A percentile compares a stretch with the other conserved stretches of the same genome.
Evolutionary conservation across 2,113 vertebrate genomes (phyloP).

Genomic region (Emydocephalus ijimae): DNA sequence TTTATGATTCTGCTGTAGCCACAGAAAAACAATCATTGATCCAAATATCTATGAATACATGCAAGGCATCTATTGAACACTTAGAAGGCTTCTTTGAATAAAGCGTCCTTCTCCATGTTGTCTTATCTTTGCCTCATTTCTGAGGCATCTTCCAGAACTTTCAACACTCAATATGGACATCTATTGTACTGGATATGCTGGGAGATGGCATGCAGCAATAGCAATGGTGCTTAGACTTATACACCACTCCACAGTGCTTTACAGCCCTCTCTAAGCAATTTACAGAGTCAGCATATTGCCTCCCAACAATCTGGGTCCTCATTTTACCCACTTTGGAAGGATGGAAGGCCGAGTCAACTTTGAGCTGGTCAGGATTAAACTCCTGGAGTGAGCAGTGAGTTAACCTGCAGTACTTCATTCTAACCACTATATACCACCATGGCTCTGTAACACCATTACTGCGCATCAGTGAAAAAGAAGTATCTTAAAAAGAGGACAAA

Average conservation of each 20-base stretch:
- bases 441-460: neutral
- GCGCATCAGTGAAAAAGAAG: neutral
- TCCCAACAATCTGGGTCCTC: no score
- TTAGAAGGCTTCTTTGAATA: neutral
- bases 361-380: no score
- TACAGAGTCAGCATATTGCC: no score
- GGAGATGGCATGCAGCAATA: neutral
- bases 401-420: no score
- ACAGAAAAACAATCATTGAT: slow-evolving; percentile 6
- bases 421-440: no score
- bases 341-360: no score
- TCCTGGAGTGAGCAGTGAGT: no score
- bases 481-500: neutral
- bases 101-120: neutral
- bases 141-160: neutral
- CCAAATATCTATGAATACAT: neutral
- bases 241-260: no score
- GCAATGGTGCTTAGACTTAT: no score
- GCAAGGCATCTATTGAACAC: neutral
- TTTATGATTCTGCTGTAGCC: slow-evolving; percentile 11
- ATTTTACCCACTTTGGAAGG: no score
- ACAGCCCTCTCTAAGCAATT: no score
- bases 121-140: neutral
- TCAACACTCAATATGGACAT: neutral
- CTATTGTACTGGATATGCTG: neutral